phyloP scores from a whole-genome alignment of 2,113 vertebrate species.

The Chaetops frenatus region DNA sequence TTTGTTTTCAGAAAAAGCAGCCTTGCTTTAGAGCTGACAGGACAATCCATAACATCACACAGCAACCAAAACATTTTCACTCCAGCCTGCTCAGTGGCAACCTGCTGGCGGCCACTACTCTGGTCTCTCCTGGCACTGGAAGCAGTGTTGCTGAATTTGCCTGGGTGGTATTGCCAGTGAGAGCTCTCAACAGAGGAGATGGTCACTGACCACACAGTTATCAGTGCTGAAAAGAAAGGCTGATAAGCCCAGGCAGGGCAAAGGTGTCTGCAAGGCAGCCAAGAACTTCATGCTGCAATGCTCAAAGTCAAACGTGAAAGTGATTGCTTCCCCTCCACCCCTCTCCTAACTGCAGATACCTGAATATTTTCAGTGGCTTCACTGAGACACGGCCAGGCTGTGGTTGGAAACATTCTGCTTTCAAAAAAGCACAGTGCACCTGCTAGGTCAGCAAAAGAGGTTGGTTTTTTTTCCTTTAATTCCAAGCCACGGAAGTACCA shows the following conservation, averaged over 20 bases:
- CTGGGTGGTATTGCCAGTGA: not conserved
- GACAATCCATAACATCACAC: constrained; percentile 8
- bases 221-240: not conserved
- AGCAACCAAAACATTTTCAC: not conserved
- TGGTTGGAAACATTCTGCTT: not conserved
- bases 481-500: not conserved
- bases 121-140: not conserved
- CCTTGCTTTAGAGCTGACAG: constrained; percentile 40
- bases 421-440: not conserved
- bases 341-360: not conserved
- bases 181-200: not conserved
- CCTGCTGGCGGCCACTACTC: not conserved
- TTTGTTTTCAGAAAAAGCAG: constrained; percentile 46
- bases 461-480: not conserved
- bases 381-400: not conserved
- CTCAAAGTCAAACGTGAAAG: not conserved
- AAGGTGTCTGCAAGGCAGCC: not conserved
- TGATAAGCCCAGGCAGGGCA: not conserved
- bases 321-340: not conserved
- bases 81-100: not conserved
- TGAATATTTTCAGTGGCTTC: not conserved
- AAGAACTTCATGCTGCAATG: not conserved
- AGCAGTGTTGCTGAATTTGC: not conserved
- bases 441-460: not conserved
- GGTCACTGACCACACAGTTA: not conserved